Evolutionary conservation across 2,888 invertebrate species (phyloP).

Genomic region (Eudemis profundana): DNA sequence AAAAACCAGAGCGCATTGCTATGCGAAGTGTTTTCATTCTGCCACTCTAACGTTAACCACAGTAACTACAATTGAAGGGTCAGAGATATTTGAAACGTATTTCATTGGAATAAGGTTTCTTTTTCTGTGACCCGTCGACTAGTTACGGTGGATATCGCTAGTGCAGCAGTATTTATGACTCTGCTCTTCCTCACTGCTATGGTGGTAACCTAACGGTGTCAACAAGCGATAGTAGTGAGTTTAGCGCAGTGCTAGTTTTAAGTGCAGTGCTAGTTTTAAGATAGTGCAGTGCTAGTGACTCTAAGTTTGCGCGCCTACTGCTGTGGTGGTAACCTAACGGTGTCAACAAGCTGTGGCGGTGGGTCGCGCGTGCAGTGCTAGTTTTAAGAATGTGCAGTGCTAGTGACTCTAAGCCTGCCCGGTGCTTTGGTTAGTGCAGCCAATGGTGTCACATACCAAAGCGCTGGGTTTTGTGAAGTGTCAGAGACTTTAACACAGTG

Average conservation of each 20-base stretch:
- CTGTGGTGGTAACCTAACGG: slow-evolving; percentile 3
- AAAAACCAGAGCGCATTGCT: slow-evolving; percentile 13
- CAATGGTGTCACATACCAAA: too few relatives aligned
- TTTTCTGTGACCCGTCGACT: too few relatives aligned
- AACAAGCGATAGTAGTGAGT: slow-evolving; percentile 13
- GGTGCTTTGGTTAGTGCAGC: slow-evolving; percentile 11
- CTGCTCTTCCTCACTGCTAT: slow-evolving; percentile 4
- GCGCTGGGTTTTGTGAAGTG: slow-evolving; percentile 15
- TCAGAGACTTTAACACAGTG: slow-evolving; percentile 7
- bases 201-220: slow-evolving; percentile 31
- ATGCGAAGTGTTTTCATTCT: too few relatives aligned
- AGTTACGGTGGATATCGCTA: too few relatives aligned
- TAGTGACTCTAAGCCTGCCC: slow-evolving; percentile 7
- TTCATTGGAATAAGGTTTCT: too few relatives aligned
- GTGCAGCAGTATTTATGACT: too few relatives aligned
- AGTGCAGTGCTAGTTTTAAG: slow-evolving; percentile 10
- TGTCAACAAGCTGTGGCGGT: too few relatives aligned
- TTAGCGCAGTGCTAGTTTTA: too few relatives aligned
- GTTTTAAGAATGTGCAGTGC: slow-evolving; percentile 9
- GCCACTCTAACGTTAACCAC: too few relatives aligned
- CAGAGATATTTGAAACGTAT: too few relatives aligned
- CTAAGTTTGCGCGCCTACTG: slow-evolving; percentile 23
- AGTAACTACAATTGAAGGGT: too few relatives aligned
- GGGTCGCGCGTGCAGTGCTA: slow-evolving; percentile 19
- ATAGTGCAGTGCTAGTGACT: slow-evolving; percentile 19